Base-by-base conservation (phyloP, 2,797 vertebrate species). In the Perodicticus potto region DNA sequence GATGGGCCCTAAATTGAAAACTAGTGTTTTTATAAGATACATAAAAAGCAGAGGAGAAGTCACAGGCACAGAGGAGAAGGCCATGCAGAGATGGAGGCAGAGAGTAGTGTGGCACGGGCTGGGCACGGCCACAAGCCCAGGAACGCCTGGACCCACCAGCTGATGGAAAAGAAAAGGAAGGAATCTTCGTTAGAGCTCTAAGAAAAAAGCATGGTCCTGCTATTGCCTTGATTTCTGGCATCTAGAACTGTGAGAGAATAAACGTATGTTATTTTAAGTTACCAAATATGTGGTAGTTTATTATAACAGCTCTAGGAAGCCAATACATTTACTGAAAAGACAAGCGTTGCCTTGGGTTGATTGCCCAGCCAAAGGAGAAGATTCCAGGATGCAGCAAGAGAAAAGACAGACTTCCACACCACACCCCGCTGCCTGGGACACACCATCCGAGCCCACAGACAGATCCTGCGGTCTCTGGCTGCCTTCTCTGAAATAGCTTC, bases 361-460 rank as follows among this genome's bases (percentile, higher is more conserved):
- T 49, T 89, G 90, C 45, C 34, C 63, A 63, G 57, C 8, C 17
- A 32, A 32, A 92, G 53, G 19, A 32, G 11, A 57, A 59, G n/a
- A 63, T 10, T 4, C 65, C 7, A 20, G 10, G 1, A 87, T n/a
- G 7, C 7, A 70, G n/a, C 40, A 19, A 72, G 32, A 55, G 34
- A 19, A n/a, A 5, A 3, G 45, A 17, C 2, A 53, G 80, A 16
- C 4, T 59, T n/a, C 32, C 27, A 5, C 2, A 1, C 3, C 37
- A 32, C 16, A 34, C n/a, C 9, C 14, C 0, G 19, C 27, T 0
- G 0, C 13, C 53, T 27, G 25, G 4, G n/a, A 37, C n/a, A 57
- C 57, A 49, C 32, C 23, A 2, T 0, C 49, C 53, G 34, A 37
- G 23, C 11, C 34, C 16, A 32, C 22, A 45, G 2, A 7, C 29